phyloP scores from a whole-genome alignment of 2,113 vertebrate species.

The Chunga burmeisteri region DNA sequence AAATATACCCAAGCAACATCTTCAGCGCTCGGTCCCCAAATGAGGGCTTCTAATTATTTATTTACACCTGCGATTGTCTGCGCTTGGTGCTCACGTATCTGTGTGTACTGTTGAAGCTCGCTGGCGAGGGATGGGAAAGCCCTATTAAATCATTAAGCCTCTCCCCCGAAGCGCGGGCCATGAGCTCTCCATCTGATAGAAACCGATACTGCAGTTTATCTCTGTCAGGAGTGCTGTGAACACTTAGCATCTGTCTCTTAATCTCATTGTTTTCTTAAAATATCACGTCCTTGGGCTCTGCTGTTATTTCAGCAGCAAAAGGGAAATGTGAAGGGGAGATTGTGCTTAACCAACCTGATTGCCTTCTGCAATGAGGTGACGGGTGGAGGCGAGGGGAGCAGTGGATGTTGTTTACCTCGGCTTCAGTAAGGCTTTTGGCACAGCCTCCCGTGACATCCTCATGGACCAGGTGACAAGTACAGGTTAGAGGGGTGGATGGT shows the following conservation, averaged over 20 bases:
- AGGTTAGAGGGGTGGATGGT: background rate
- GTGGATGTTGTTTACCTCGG: background rate
- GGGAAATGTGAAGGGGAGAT: background rate
- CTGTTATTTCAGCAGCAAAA: background rate
- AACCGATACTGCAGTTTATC: background rate
- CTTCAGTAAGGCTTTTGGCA: background rate
- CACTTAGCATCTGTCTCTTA: background rate
- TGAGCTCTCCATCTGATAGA: background rate
- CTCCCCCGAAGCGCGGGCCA: background rate
- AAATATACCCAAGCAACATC: background rate
- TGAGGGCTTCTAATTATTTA: background rate
- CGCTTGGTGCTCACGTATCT: background rate
- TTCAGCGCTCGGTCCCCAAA: background rate
- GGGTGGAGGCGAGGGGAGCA: accelerated
- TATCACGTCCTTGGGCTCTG: background rate
- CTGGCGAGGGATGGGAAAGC: background rate
- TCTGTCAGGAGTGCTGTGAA: background rate
- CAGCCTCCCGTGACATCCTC: background rate
- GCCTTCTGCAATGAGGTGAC: background rate
- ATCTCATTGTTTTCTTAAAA: background rate
- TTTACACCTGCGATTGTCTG: background rate
- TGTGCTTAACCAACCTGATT: accelerated
- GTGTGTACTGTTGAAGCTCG: background rate
- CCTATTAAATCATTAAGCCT: background rate
- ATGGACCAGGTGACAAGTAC: background rate